Conservation (phyloP, 2,113 vertebrate genomes). For the Peromyscus maniculatus region DNA sequence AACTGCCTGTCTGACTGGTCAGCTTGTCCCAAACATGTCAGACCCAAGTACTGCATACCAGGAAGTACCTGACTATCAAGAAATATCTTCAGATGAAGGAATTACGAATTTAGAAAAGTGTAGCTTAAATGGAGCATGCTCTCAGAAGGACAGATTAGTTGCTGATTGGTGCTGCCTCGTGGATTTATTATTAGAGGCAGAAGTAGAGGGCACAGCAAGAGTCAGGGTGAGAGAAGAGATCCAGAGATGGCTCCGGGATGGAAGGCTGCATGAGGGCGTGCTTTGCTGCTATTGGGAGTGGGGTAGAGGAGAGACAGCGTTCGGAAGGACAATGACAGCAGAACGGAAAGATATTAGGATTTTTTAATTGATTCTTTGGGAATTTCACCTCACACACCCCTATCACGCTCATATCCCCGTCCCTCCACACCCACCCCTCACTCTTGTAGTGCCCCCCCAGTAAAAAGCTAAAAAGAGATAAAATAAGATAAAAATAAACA, state of each 20-base stretch:
- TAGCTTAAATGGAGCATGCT: background rate
- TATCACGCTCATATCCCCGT: background rate
- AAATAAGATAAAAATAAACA: background rate
- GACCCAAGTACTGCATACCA: rapidly evolving
- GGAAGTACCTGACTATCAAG: background rate
- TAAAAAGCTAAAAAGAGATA: background rate
- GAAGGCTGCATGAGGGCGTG: background rate
- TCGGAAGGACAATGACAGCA: background rate
- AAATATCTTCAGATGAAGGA: background rate
- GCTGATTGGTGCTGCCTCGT: background rate
- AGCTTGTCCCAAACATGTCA: background rate
- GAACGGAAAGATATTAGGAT: background rate
- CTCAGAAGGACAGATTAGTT: background rate
- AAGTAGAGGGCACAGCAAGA: background rate
- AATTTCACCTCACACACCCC: background rate
- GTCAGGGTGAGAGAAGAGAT: background rate
- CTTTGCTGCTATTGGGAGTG: background rate
- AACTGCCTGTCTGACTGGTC: background rate
- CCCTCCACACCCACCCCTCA: background rate
- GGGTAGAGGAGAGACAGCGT: rapidly evolving
- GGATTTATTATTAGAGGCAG: background rate
- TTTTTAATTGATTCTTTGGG: background rate
- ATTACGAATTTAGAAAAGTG: background rate
- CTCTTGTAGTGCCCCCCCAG: background rate
- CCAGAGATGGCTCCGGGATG: background rate